Base-by-base conservation (phyloP, 2,113 vertebrate genomes). In the Platysteira castanea region DNA sequence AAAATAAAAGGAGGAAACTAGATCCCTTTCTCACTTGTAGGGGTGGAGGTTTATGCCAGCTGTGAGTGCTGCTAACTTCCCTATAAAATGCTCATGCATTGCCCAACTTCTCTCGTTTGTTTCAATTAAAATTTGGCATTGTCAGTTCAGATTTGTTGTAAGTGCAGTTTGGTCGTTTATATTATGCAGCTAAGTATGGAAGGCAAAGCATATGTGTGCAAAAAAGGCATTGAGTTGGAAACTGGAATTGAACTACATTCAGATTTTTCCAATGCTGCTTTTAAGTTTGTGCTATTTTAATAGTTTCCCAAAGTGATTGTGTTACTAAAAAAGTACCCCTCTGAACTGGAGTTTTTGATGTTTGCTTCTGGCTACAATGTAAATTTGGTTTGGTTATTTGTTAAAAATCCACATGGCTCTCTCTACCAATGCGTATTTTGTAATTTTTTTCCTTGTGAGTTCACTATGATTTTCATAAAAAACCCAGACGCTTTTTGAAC, bases 101-200 rank as follows among this genome's bases (percentile, higher is more conserved):
- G 75, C 75, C 35, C 82, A 84, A 35, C 59, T 28, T 56, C 64
- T 91, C 65, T 95, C 1, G 0, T 35, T 71, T 86, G 59, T 93
- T 96, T 94, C 82, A 83, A 81, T 92, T 93, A 90, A 90, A 84
- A 90, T 85, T 74, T 88, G 90, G 67, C 15, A 5, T 63, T 91
- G 67, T 89, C 75, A 68, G 60, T 85, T 95, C 60, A 67, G 56
- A 84, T 91, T 56, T 92, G 67, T 69, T 90, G 2, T 24, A 53
- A 84, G 39, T 91, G 59, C 57, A 56, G 37, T 87, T 91, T 54
- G 82, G 57, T 70, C 86, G 75, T 91, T 94, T 81, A 75, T 42
- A 23, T 82, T 91, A 69, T 59, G 83, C 68, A 87, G 47, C 42
- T 65, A 83, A 95, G 69, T 77, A 89, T 2, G 59, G 84, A 93